These are phyloP conservation scores for Amphipyra tragopoginis DNA, from an alignment of 2,888 invertebrate genomes.

Conservation along the genomic window DNA sequence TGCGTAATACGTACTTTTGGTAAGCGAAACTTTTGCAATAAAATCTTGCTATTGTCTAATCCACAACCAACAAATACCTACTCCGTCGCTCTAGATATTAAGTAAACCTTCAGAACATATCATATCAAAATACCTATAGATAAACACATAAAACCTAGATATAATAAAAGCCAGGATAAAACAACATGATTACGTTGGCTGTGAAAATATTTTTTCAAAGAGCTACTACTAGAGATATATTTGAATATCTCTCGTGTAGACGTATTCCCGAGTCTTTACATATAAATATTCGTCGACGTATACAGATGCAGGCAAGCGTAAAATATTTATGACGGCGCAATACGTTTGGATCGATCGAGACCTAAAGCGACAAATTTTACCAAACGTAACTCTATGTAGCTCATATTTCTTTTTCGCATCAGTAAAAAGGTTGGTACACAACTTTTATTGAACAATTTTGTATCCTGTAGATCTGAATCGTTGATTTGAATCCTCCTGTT, in stretches of 20 bases:
- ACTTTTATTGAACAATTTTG: conserved; percentile 12
- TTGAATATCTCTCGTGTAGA: conserved; percentile 47
- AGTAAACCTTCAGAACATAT: no score
- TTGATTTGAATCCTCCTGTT: neutral
- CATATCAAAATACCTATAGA: no score
- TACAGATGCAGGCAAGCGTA: conserved; percentile 58
- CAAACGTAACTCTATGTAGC: conserved; percentile 25
- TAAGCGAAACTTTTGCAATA: conserved; percentile 8
- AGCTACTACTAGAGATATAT: conserved; percentile 34
- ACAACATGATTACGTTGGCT: conserved; percentile 31
- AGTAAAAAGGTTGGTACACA: conserved; percentile 11
- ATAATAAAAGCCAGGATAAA: conserved; percentile 29
- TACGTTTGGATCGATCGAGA: conserved; percentile 55
- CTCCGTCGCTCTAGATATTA: no score
- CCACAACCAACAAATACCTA: no score
- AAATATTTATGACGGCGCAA: conserved; percentile 61
- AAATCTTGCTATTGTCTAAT: neutral
- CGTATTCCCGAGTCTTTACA: conserved; percentile 43
- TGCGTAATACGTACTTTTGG: conserved; percentile 15
- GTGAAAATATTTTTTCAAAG: conserved; percentile 39
- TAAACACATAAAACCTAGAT: conserved; percentile 1
- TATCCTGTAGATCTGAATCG: neutral
- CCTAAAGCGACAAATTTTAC: conserved; percentile 44
- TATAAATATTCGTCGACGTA: conserved; percentile 53
- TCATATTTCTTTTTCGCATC: conserved; percentile 33